phyloP scores from a whole-genome alignment of 2,888 invertebrate species.

The Creontiades dilutus region DNA sequence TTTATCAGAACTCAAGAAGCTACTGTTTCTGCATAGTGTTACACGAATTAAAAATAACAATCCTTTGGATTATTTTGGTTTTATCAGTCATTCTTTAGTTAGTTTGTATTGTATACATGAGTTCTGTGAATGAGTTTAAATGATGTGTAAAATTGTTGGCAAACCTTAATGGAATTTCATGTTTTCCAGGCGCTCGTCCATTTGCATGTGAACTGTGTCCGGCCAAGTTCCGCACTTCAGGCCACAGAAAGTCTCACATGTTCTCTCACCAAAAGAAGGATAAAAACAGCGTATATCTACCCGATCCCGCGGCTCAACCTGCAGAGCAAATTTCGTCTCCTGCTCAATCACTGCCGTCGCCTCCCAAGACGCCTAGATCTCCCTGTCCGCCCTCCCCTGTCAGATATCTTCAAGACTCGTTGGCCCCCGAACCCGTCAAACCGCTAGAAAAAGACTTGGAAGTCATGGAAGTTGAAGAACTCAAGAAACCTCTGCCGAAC shows the following conservation, averaged over 20 bases:
- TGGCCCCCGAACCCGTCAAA: neutral
- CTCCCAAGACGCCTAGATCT: neutral
- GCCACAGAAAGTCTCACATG: slow-evolving; percentile 84
- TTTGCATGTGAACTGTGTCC: slow-evolving; percentile 83
- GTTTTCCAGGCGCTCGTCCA: slow-evolving; percentile 81
- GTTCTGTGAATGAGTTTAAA: no score
- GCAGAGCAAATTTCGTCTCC: slow-evolving; percentile 22
- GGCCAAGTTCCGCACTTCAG: slow-evolving; percentile 84
- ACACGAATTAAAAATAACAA: no score
- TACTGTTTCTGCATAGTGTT: no score
- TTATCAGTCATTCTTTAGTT: no score
- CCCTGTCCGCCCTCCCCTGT: neutral
- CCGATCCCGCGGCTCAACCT: neutral
- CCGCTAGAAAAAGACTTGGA: neutral
- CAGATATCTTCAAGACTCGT: neutral
- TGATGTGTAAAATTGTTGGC: no score
- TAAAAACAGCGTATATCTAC: slow-evolving; percentile 1
- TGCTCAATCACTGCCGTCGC: neutral
- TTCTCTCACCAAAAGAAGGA: slow-evolving; percentile 78
- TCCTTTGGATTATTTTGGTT: no score
- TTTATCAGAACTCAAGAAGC: no score
- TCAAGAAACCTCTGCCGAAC: neutral
- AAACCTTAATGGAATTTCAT: neutral
- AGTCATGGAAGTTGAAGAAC: neutral
- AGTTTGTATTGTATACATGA: no score